Evolutionary conservation across 1,140 invertebrate species (phyloP), one percentile per base, ranked within the genome.

Genomic region (Orchesella cincta): DNA sequence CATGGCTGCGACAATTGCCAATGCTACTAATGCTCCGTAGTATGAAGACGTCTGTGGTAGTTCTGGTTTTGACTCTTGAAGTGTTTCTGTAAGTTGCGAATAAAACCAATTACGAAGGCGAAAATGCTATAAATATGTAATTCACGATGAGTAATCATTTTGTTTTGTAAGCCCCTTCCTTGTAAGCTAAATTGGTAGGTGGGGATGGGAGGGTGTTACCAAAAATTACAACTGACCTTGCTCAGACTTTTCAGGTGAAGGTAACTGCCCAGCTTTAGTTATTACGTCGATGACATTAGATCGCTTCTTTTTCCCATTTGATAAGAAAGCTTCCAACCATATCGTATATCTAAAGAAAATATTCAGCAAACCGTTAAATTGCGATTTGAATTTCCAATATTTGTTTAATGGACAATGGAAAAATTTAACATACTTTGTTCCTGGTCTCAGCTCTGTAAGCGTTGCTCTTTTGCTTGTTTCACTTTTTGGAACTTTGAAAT

Each of bases 291-390:
- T 89, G 0, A 95, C 93, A 83, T 95, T 95, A 83, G 85, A 84
- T 67, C 92, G 93, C 57, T 93, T 94, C 84, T 94, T 94, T 70
- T 93, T 93, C 83, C 94, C 94, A 84, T 95, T 96, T 0, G 93
- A 94, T 28, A 96, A 85, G 84, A 94, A 95, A 46, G 94, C 90
- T 83, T 95, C 93, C 71, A 95, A 85, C 93, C 93, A 96, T 29
- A 95, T 87, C 35, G 92, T 89, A 84, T 95, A 94, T 83, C 92
- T 91, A 73, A 75, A 73, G 72, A 52, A 16, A 73, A 74, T n/a
- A n/a, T n/a, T n/a, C n/a, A n/a, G n/a, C n/a, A n/a, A 75, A 57
- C 14, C 52, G 28, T n/a, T n/a, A n/a, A n/a, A n/a, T n/a, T n/a
- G n/a, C n/a, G n/a, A n/a, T n/a, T n/a, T n/a, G n/a, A n/a, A n/a